phyloP scores from a whole-genome alignment of 2,888 invertebrate species.

The Nineta flava region DNA sequence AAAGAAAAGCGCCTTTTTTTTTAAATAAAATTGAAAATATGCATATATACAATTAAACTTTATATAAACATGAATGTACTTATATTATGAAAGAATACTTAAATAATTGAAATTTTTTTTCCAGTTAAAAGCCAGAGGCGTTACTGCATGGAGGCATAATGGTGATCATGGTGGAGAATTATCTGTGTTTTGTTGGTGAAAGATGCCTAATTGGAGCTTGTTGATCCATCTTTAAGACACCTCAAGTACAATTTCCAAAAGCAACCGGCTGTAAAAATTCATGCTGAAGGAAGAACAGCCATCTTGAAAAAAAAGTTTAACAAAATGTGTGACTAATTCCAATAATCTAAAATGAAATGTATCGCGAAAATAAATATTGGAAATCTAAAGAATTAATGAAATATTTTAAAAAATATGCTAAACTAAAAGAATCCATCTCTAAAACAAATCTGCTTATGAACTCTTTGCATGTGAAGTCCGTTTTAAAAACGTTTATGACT shows the following conservation, averaged over 20 bases:
- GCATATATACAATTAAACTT: too few species aligned
- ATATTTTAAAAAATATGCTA: background rate
- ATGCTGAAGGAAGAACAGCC: background rate
- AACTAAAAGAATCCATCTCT: too few species aligned
- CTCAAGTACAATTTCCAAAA: slow-evolving; percentile 7
- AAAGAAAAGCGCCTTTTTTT: too few species aligned
- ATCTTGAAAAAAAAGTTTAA: background rate
- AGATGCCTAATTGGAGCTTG: background rate
- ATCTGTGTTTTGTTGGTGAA: slow-evolving; percentile 70
- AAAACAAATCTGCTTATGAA: too few species aligned
- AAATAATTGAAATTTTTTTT: slow-evolving; percentile 18
- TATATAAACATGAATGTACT: too few species aligned
- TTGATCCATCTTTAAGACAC: slow-evolving; percentile 2
- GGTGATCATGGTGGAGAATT: slow-evolving; percentile 56
- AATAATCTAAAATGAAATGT: background rate
- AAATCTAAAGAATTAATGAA: background rate
- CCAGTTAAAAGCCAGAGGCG: slow-evolving; percentile 60
- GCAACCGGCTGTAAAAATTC: too few species aligned
- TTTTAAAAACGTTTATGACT: too few species aligned
- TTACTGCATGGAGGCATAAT: slow-evolving; percentile 58
- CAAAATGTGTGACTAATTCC: background rate
- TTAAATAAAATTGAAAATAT: too few species aligned
- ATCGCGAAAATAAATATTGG: background rate
- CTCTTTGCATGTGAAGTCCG: too few species aligned
- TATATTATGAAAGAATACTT: too few species aligned